Conservation (phyloP, 2,888 invertebrate species). For the Luperina testacea region DNA sequence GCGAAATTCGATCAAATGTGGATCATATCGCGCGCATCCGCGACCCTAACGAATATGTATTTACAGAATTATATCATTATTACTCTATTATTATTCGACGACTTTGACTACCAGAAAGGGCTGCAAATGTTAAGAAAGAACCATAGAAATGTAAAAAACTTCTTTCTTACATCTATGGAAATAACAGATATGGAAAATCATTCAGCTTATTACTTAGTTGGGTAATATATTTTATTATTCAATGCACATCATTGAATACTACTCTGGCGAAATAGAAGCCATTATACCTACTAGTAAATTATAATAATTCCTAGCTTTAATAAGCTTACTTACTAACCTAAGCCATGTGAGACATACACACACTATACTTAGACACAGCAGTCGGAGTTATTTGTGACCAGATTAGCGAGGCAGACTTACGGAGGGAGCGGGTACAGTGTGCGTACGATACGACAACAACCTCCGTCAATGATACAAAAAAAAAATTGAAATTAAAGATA, state of each 20-base stretch:
- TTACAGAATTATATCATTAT: no score
- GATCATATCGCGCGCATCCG: background rate
- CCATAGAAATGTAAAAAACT: no score
- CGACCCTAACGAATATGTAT: background rate
- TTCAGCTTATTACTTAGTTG: no score
- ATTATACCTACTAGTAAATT: background rate
- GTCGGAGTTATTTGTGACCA: slow-evolving; percentile 75
- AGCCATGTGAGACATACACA: background rate
- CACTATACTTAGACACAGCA: background rate
- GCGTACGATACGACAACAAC: slow-evolving; percentile 14
- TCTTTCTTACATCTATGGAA: no score
- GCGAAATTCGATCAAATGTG: background rate
- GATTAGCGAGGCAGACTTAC: slow-evolving; percentile 63
- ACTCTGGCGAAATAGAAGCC: background rate
- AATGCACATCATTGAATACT: background rate
- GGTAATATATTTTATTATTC: background rate
- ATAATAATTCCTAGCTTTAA: slow-evolving; percentile 18
- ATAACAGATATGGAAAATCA: background rate
- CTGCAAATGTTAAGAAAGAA: background rate
- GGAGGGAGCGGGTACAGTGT: slow-evolving; percentile 57
- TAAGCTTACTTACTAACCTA: slow-evolving; percentile 11
- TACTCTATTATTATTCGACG: no score
- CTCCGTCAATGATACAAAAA: background rate
- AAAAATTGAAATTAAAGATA: background rate
- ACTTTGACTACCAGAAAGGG: background rate